These are phyloP conservation scores for Synergus laeviventris DNA, from an alignment of 2,888 invertebrate species.

Conservation along the genomic window DNA sequence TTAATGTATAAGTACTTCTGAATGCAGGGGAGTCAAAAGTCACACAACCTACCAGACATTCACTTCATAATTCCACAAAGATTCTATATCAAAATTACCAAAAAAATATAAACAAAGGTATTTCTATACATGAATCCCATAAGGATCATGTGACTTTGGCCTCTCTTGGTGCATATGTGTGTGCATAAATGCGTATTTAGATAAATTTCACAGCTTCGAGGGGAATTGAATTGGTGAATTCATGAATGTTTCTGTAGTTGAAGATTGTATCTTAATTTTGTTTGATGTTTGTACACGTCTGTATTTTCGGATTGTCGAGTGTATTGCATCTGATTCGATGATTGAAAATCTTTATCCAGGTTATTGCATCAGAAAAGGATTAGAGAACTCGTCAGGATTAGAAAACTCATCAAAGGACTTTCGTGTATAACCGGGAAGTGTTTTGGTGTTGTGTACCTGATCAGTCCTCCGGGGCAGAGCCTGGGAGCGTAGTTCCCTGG, in stretches of 20 bases:
- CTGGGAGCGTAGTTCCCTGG: slow-evolving; percentile 64
- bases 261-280: background rate
- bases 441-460: slow-evolving; percentile 66
- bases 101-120: background rate
- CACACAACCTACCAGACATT: slow-evolving; percentile 5
- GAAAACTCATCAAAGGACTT: background rate
- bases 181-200: slow-evolving; percentile 5
- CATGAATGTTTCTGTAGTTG: background rate
- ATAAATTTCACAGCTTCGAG: background rate
- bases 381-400: background rate
- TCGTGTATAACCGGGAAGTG: slow-evolving; percentile 1
- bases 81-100: no score
- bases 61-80: background rate
- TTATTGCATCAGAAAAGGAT: background rate
- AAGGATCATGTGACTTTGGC: slow-evolving; percentile 22
- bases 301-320: background rate
- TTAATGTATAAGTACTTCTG: slow-evolving; percentile 32
- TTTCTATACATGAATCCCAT: background rate
- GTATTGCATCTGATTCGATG: slow-evolving; percentile 19
- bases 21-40: slow-evolving; percentile 37
- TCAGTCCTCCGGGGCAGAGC: slow-evolving; percentile 66
- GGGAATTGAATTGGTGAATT: background rate
- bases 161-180: slow-evolving; percentile 14
- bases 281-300: background rate
- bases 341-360: slow-evolving; percentile 25